Conservation (phyloP, 2,113 vertebrate genomes). For the Zosterops lateralis region DNA sequence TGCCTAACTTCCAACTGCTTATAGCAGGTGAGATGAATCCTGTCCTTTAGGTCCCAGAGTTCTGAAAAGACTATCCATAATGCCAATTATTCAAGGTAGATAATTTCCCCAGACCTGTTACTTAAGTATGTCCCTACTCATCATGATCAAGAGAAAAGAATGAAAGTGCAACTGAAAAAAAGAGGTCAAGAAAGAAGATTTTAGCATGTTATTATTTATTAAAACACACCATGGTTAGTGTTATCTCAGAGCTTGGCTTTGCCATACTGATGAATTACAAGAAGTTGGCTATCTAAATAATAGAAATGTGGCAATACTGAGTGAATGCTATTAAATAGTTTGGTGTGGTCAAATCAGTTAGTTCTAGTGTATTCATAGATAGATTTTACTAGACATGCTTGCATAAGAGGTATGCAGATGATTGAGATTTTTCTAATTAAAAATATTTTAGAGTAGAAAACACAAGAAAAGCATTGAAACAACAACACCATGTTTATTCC, state of each 20-base stretch:
- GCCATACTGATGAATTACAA: not conserved
- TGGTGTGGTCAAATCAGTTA: not conserved
- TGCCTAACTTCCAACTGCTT: not conserved
- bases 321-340: too few species aligned
- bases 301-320: not conserved
- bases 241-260: not conserved
- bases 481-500: not conserved
- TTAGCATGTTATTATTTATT: not conserved
- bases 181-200: not conserved
- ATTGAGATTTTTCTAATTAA: not conserved
- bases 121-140: not conserved
- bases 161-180: not conserved
- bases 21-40: not conserved
- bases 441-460: not conserved
- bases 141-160: not conserved
- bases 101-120: not conserved
- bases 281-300: not conserved
- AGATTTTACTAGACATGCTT: rapidly evolving
- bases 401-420: not conserved
- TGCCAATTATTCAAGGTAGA: not conserved
- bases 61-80: not conserved
- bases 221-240: not conserved
- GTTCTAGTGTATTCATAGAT: not conserved
- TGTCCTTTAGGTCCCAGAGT: not conserved
- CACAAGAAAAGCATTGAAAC: rapidly evolving